Evolutionary conservation across 1,140 invertebrate genomes (phyloP).

Genomic region (Drosophila ananassae): DNA sequence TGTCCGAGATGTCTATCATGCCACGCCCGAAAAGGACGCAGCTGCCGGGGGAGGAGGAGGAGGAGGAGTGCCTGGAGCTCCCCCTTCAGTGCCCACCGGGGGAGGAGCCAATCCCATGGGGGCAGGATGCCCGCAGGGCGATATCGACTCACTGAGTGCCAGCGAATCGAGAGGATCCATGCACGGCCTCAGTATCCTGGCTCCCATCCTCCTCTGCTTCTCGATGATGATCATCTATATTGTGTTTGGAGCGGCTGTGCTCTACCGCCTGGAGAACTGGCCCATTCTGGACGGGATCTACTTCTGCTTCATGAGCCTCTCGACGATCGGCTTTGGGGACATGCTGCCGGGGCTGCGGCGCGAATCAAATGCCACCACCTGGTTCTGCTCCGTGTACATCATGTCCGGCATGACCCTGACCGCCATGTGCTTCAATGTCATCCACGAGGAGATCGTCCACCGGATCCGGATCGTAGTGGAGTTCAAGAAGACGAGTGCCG

Average conservation of each 20-base stretch:
- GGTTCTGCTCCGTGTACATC: conserved; percentile 97
- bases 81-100: background rate
- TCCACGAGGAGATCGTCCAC: conserved; percentile 96
- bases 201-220: conserved; percentile 90
- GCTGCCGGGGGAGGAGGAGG: conserved; percentile 70
- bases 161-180: conserved; percentile 90
- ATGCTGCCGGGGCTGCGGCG: conserved; percentile 91
- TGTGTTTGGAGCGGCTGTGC: conserved; percentile 93
- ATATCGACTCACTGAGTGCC: conserved; percentile 89
- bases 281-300: conserved; percentile 95
- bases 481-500: conserved; percentile 81
- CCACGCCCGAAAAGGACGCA: conserved; percentile 85
- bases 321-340: conserved; percentile 96
- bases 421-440: conserved; percentile 99
- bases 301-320: conserved; percentile 97
- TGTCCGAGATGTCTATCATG: conserved; percentile 87
- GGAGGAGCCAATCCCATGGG: background rate
- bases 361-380: conserved; percentile 87
- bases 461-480: conserved; percentile 88
- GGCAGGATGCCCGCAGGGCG: conserved; percentile 46
- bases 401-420: conserved; percentile 97
- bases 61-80: conserved; percentile 47
- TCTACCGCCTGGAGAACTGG: conserved; percentile 94
- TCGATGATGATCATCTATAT: conserved; percentile 93
- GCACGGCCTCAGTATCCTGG: conserved; percentile 90